These are phyloP conservation scores for Halesus radiatus DNA, from an alignment of 1,140 invertebrate species.

Conservation along the genomic window DNA sequence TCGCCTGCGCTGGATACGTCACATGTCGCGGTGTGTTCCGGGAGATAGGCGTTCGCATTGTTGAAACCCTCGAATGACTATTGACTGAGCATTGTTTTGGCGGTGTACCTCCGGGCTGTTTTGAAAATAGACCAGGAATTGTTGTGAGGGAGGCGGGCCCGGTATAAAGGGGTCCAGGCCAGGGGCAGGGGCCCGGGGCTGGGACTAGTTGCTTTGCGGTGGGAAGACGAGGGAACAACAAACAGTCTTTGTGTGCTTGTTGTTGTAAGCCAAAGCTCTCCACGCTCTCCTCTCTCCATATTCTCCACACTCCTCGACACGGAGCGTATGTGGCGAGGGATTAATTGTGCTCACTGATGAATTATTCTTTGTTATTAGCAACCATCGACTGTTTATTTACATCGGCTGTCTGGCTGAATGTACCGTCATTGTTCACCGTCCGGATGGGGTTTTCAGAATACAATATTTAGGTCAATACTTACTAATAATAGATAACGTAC, in stretches of 20 bases:
- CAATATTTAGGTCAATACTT: neutral
- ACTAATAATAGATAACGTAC: neutral
- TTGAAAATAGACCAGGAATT: slow-evolving; percentile 52
- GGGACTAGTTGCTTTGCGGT: slow-evolving; percentile 45
- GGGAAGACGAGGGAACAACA: slow-evolving; percentile 41
- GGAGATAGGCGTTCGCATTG: slow-evolving; percentile 36
- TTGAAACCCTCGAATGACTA: slow-evolving; percentile 45
- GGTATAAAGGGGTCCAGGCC: slow-evolving; percentile 1
- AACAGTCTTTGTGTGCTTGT: slow-evolving; percentile 50
- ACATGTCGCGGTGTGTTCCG: neutral
- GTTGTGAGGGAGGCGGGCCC: slow-evolving; percentile 15
- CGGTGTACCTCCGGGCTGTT: slow-evolving; percentile 52
- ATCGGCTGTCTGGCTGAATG: neutral
- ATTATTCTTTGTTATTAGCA: slow-evolving; percentile 55
- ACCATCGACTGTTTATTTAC: slow-evolving; percentile 49
- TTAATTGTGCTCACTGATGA: slow-evolving; percentile 54
- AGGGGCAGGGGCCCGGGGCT: slow-evolving; percentile 29
- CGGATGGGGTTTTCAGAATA: neutral
- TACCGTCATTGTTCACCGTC: neutral
- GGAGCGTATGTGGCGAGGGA: slow-evolving; percentile 47
- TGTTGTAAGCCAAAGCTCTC: slow-evolving; percentile 35
- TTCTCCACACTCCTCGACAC: slow-evolving; percentile 5
- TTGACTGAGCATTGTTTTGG: slow-evolving; percentile 58
- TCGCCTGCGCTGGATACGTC: neutral
- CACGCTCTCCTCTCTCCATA: neutral